Base-by-base conservation (phyloP, 2,797 vertebrate genomes). In the Tinamus major region DNA sequence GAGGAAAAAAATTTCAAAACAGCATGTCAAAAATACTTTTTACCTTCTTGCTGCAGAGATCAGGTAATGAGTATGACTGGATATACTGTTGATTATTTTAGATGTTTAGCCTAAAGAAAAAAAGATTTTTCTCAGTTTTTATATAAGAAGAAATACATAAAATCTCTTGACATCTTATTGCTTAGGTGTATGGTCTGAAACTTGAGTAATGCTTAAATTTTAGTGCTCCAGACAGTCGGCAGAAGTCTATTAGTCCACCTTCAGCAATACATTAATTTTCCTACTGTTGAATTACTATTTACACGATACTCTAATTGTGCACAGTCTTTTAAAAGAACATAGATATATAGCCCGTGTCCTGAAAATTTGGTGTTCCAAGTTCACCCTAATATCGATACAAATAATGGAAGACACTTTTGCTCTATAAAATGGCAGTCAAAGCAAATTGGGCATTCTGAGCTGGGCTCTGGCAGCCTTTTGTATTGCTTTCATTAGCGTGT, bases 401-500 rank as follows among this genome's bases (percentile, higher is more conserved):
- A 93, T 82, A 94, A 95, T 69, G 75, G 87, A 93, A 88, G 56
- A 71, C 80, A 65, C 74, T 94, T 96, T 92, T 92, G 85, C 94
- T 94, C 82, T 94, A 83, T 42, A 92, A 95, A 96, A 95, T 92
- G 95, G 90, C 90, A 95, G 93, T 95, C 92, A 95, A 96, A 96
- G 94, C 92, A 96, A 96, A 96, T 95, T 91, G 92, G 96, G 94
- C 94, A 96, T 93, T 96, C 91, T 91, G 95, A 91, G 95, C 94
- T 91, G 94, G 95, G 92, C 77, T 94, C 93, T 94, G 93, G 93
- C 95, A 94, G 95, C 85, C 93, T 96, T 96, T 96, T 96, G 92
- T 96, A 86, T 92, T 37, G 94, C 95, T 95, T 96, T 96, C 95
- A 96, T 96, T 96, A 96, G 94, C 95, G 96, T 92, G 95, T 95